phyloP scores from a whole-genome alignment of 92 coral and sea anemone genomes.

The Parazoanthus swiftii region DNA sequence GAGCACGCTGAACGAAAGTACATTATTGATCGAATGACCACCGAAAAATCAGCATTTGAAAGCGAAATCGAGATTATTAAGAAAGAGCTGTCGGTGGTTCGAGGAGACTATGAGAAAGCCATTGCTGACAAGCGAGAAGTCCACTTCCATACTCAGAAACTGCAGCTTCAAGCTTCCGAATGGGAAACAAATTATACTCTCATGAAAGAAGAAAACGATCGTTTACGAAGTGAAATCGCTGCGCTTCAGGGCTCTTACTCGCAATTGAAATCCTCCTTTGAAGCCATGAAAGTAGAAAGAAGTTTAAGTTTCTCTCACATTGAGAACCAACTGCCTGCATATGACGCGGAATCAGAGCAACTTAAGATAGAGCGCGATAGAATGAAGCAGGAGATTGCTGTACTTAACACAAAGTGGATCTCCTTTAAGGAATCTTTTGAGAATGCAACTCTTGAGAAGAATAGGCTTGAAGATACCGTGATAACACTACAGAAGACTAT shows the following conservation, averaged over 20 bases:
- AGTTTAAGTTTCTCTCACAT: constrained; percentile 27
- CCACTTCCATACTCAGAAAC: constrained; percentile 55
- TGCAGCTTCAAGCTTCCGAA: constrained; percentile 61
- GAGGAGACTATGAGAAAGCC: constrained; percentile 55
- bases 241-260: constrained; percentile 41
- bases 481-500: constrained; percentile 40
- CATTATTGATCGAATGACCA: constrained; percentile 54
- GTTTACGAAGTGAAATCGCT: constrained; percentile 51
- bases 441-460: constrained; percentile 37
- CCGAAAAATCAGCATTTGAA: constrained; percentile 47
- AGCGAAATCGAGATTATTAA: constrained; percentile 56
- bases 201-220: constrained; percentile 66
- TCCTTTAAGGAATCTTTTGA: constrained; percentile 46
- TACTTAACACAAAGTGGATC: constrained; percentile 41
- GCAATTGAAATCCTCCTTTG: constrained; percentile 31
- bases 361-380: constrained; percentile 43
- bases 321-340: constrained; percentile 27
- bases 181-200: constrained; percentile 68
- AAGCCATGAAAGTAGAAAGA: constrained; percentile 13
- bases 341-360: constrained; percentile 39
- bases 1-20: constrained; percentile 54
- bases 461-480: constrained; percentile 44
- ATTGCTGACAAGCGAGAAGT: constrained; percentile 64
- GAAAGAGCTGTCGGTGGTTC: constrained; percentile 46
- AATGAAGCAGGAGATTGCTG: constrained; percentile 41